Conservation (phyloP, 2,113 vertebrate genomes). For the Cyanoramphus novaezelandiae region DNA sequence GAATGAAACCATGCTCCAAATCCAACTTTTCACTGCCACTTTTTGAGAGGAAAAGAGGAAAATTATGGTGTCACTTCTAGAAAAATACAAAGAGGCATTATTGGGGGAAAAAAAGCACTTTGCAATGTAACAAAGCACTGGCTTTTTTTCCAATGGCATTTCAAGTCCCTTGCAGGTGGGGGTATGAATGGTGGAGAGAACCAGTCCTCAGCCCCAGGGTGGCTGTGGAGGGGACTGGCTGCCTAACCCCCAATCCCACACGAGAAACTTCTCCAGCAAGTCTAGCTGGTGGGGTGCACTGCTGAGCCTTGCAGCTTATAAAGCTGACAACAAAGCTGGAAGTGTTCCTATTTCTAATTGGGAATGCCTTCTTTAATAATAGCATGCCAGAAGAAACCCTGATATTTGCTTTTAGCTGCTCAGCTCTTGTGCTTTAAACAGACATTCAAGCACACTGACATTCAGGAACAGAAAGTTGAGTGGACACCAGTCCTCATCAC, state of each 20-base stretch:
- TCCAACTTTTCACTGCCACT: background rate
- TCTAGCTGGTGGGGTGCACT: background rate
- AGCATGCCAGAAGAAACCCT: conserved; percentile 27
- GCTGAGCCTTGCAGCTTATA: background rate
- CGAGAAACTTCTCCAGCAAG: background rate
- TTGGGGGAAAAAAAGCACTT: background rate
- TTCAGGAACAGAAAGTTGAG: conserved; percentile 61
- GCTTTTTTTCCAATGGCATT: background rate
- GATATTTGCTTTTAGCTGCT: conserved; percentile 63
- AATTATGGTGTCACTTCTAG: background rate
- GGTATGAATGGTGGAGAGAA: background rate
- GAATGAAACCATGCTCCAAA: background rate
- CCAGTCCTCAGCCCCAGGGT: fast-evolving
- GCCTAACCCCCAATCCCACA: background rate
- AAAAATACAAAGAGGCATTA: background rate
- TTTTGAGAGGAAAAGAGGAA: conserved; percentile 10
- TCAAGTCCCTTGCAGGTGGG: background rate
- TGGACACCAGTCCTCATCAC: conserved; percentile 72
- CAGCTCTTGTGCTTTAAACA: conserved; percentile 28
- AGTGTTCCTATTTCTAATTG: conserved; percentile 31
- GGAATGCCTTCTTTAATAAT: conserved; percentile 49
- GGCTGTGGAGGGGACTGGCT: background rate
- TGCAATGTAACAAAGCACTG: background rate
- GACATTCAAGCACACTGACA: conserved; percentile 40
- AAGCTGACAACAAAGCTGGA: background rate